Base-by-base conservation (phyloP, 2,113 vertebrate genomes). In the Excalfactoria chinensis region DNA sequence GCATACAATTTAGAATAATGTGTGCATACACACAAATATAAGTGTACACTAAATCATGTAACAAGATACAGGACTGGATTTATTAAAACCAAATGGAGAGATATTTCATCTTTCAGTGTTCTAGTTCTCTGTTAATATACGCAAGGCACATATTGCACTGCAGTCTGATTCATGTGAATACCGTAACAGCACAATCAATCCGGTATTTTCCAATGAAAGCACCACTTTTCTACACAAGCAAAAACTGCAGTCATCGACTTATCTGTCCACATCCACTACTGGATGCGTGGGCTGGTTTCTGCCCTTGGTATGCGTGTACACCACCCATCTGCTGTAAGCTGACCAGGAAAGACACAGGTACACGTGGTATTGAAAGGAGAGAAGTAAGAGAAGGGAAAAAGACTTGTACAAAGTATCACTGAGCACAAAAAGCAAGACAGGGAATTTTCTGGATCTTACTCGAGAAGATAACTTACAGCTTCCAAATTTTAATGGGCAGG, bases 401-500 rank as follows among this genome's bases (percentile, higher is more conserved):
- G 1, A 69, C 15, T 46, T 1, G 1, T 25, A 21, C 16, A 68
- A 63, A 67, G 41, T 7, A 12, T 4, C 2, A 16, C 11, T 44
- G 69, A 87, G 69, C 1, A 8, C 21, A 11, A 76, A 56, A 84
- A 88, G 23, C 3, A 78, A 86, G 40, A 35, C 78, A 90, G 2
- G 13, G 23, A 74, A 69, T 84, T 41, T 86, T 77, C n/a, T 4
- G 37, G 72, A 64, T 95, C 69, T 84, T 85, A 93, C 70, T 88
- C 55, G 59, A 84, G 76, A 89, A 67, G 53, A 88, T 7, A 96
- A 99, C 99, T 99, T 97, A 99, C 99, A 99, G 97, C 99, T 99
- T 96, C 99, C 99, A 95, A 99, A 99, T 95, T 99, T 99, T 89
- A 99, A 98, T 10, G 99, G 99, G 84, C 99, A 99, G 68, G 99